A percentile compares a stretch with the other conserved stretches of the same genome.
Conservation (phyloP, 2,113 vertebrate species). For the Xyrauchen texanus region DNA sequence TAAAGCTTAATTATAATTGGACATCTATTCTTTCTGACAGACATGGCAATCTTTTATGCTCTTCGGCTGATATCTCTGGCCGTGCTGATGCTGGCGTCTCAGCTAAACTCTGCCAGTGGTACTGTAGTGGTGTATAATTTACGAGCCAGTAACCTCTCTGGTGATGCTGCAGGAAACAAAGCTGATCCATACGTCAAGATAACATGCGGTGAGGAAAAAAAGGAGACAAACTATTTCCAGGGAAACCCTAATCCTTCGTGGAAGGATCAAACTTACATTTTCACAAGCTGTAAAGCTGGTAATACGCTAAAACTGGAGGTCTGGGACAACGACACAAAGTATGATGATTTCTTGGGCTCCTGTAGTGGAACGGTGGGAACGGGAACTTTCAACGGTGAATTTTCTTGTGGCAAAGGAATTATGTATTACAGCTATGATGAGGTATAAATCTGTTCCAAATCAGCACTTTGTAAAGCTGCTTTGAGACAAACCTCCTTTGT, state of each 20-base stretch:
- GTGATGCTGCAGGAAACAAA: background rate
- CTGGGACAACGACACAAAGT: constrained; percentile 34
- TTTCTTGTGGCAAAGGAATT: background rate
- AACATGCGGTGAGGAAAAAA: background rate
- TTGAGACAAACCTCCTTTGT: too few species aligned
- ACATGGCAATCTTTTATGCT: too few species aligned
- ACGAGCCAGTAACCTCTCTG: background rate
- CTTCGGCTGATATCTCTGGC: too few species aligned
- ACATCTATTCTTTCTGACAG: background rate
- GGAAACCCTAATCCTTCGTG: too few species aligned
- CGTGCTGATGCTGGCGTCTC: too few species aligned
- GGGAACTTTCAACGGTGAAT: background rate
- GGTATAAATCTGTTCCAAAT: background rate
- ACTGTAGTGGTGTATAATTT: background rate
- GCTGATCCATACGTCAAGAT: constrained; percentile 34
- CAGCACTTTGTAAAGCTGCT: too few species aligned
- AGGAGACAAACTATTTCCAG: background rate
- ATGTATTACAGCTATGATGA: background rate
- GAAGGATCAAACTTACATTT: background rate
- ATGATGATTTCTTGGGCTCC: constrained; percentile 21
- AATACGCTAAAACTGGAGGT: background rate
- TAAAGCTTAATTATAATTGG: too few species aligned
- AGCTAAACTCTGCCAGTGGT: background rate
- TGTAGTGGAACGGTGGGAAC: background rate
- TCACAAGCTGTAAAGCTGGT: background rate